A percentile compares a stretch with the other conserved stretches of the same genome.
phyloP scores from a whole-genome alignment of 2,113 vertebrate species.

The Rhadina sibilatrix region DNA sequence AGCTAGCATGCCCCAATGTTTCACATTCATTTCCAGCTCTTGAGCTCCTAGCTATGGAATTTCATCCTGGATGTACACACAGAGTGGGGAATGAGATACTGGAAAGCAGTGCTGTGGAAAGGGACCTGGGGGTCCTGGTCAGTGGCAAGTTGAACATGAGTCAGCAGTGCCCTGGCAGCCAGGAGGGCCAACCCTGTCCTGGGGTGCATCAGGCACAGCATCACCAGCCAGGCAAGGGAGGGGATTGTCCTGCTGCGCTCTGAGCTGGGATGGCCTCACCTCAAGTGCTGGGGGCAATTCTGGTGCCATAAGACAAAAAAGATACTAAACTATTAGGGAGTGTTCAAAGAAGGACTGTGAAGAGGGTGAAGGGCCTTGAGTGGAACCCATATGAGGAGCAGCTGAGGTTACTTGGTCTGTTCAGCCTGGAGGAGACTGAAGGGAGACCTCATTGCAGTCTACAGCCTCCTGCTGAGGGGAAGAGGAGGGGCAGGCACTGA shows the following conservation, averaged over 20 bases:
- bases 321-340: rapidly evolving
- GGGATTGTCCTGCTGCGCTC: background rate
- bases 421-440: background rate
- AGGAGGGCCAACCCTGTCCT: rapidly evolving
- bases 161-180: background rate
- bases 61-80: rapidly evolving
- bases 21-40: background rate
- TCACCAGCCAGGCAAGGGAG: rapidly evolving
- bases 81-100: rapidly evolving
- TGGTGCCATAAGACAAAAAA: rapidly evolving
- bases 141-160: rapidly evolving
- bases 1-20: background rate
- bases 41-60: background rate
- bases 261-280: rapidly evolving
- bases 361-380: background rate
- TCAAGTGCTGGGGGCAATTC: background rate
- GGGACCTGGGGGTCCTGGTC: rapidly evolving
- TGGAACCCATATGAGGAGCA: rapidly evolving
- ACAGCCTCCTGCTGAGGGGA: rapidly evolving
- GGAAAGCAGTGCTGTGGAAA: rapidly evolving
- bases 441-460: rapidly evolving
- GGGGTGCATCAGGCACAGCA: background rate
- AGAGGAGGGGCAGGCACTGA: background rate
- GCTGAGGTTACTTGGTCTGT: background rate
- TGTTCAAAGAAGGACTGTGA: rapidly evolving